A percentile compares a stretch with the other conserved stretches of the same genome.
Evolutionary conservation across 2,888 invertebrate genomes (phyloP).

Genomic region (Lampropteryx suffumata): DNA sequence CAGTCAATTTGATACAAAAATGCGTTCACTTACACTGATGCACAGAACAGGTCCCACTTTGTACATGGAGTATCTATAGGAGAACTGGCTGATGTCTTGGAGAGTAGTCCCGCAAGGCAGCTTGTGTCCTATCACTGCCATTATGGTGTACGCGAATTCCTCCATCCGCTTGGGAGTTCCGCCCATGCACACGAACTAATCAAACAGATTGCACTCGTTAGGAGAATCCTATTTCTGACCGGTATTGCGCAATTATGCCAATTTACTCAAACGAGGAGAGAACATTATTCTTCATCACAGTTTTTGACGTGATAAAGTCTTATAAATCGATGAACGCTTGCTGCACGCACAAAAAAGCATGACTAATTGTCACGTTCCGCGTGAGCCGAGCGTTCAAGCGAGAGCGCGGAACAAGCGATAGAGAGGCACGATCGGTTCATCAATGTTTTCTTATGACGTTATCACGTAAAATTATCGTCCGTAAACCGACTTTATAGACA

Average conservation of each 20-base stretch:
- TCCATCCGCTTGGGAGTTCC: constrained; percentile 98
- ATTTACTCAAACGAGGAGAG: neutral
- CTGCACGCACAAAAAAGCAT: too few relatives aligned
- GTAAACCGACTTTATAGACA: too few relatives aligned
- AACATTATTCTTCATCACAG: too few relatives aligned
- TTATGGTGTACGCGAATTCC: constrained; percentile 94
- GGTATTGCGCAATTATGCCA: constrained; percentile 1
- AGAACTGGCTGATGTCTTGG: constrained; percentile 94
- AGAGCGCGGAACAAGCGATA: too few relatives aligned
- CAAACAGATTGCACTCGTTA: constrained; percentile 20
- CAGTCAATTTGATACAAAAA: too few relatives aligned
- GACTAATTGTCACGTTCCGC: too few relatives aligned
- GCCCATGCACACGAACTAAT: constrained; percentile 97
- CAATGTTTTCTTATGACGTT: too few relatives aligned
- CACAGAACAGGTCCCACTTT: constrained; percentile 95
- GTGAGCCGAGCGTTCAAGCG: too few relatives aligned
- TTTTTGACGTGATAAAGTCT: too few relatives aligned
- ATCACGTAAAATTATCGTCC: too few relatives aligned
- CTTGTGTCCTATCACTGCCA: constrained; percentile 94
- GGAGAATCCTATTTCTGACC: neutral
- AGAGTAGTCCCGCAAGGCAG: constrained; percentile 94
- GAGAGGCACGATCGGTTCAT: too few relatives aligned
- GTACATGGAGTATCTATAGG: constrained; percentile 97
- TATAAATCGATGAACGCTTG: too few relatives aligned
- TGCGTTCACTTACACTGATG: constrained; percentile 87